Base-by-base conservation (phyloP, 1,140 invertebrate genomes). In the Papilio glaucus region DNA sequence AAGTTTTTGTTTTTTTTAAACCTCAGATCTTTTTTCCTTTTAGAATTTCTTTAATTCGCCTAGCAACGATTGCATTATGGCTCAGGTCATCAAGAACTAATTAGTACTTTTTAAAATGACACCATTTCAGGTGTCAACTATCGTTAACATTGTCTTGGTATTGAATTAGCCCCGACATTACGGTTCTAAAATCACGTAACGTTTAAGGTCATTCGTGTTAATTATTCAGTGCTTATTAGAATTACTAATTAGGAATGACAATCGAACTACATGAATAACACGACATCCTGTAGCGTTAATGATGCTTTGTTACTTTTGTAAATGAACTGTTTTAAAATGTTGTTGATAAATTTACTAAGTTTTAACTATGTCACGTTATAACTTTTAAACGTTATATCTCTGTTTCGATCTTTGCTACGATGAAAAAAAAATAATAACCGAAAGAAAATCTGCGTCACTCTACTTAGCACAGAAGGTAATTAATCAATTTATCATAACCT, bases 161-260 rank as follows among this genome's bases (percentile, higher is more conserved):
- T 75, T 78, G 63, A 76, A 77, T 82, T 78, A 77, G 41, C 45
- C 45, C 15, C 15, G 45, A 49, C 45, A 49, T 49, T 49, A 21
- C 45, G 21, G 15, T 21, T 49, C 21, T 49, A 49, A 18, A 49
- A 21, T 49, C 45, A 49, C 45, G 45, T 49, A 49, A 49, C 45
- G 7, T 21, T 49, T 49, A 49, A 49, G 45, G 45, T 49, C 45
- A 49, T 10, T 49, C 45, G 7, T 18, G 39, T 80, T 82, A 77
- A 80, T 80, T 82, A 80, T 77, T 75, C 45, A 76, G 71, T 74
- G 33, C 72, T 74, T 75, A 77, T 77, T 76, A 72, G 74, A 78
- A 80, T 82, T 71, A 79, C 80, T 73, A 76, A 82, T 77, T 82
- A 61, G 73, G 45, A 49, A 49, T 49, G 45, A 49, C 45, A 49